Base-by-base conservation (phyloP, 2,113 vertebrate genomes). In the Nibea albiflora region DNA sequence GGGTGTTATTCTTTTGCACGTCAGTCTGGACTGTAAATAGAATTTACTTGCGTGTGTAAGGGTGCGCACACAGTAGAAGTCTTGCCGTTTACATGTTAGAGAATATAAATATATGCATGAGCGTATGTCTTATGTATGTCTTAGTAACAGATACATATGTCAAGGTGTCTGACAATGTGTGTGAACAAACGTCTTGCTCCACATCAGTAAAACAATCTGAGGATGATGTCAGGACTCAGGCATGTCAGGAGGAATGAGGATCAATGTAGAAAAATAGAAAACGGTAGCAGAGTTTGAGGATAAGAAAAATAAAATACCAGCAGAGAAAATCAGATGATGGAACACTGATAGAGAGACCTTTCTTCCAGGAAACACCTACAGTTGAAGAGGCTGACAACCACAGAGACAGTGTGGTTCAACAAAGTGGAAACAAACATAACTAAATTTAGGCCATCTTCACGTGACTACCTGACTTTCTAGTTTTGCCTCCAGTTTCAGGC, bases 361-460 rank as follows among this genome's bases (percentile, higher is more conserved):
- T 49, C 22, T 50, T 52, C 24, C 31, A 60, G 6, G 19, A 66
- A 28, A n/a, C 60, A 50, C 16, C 16, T 42, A 35, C 54, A 24
- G 42, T 4, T 6, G 24, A 70, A 19, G 20, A 35, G 14, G 17
- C 15, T 49, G 50, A 62, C 71, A 71, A 76, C 58, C 79, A 69
- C 49, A 54, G 12, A 0, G 8, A 46, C 16, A 57, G 11, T 11
- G 15, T 6, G 22, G 14, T 39, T 39, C 35, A 22, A 35, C 1
- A 9, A 15, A 57, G 14, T 24, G 24, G 2, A 57, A 78, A 74
- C 49, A 56, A 63, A 65, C 3, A 0, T 3, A 1, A 28, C 66
- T 67, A 76, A 61, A 66, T 80, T 66, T 76, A 72, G 83, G 17
- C 49, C 20, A 60, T 26, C 58, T 67, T 74, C 52, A 82, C 70